phyloP scores from a whole-genome alignment of 2,113 vertebrate species.

The Ursus arctos region DNA sequence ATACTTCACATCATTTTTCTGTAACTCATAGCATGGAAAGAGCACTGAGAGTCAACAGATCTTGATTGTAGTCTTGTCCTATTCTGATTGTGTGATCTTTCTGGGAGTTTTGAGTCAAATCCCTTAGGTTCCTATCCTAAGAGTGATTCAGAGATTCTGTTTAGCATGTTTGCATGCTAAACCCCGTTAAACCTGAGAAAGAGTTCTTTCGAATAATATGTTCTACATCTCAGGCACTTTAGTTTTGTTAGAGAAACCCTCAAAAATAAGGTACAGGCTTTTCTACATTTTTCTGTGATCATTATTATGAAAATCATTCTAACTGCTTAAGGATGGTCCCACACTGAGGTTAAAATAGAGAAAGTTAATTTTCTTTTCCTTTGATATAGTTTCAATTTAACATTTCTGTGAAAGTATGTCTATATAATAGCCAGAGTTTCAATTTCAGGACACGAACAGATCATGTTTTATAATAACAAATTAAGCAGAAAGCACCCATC shows the following conservation, averaged over 20 bases:
- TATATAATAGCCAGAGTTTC: not conserved
- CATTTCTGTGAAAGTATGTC: not conserved
- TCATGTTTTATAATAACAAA: slow-evolving; percentile 34
- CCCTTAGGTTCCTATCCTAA: not conserved
- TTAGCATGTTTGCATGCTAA: slow-evolving; percentile 12
- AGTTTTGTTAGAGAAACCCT: slow-evolving; percentile 10
- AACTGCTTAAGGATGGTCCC: not conserved
- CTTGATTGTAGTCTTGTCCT: not conserved
- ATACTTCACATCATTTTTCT: slow-evolving; percentile 21
- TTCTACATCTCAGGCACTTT: not conserved
- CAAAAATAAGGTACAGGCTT: not conserved
- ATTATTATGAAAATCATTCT: not conserved
- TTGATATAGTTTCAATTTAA: slow-evolving; percentile 46
- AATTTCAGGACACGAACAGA: not conserved
- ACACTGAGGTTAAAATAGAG: slow-evolving; percentile 9
- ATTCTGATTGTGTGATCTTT: not conserved
- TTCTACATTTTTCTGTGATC: not conserved
- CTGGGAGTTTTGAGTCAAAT: not conserved
- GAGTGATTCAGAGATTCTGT: not conserved
- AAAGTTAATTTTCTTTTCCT: not conserved
- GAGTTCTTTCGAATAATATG: not conserved
- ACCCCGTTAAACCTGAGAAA: not conserved
- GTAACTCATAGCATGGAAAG: not conserved
- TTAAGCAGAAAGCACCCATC: not conserved
- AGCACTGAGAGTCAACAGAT: not conserved